Base-by-base conservation (phyloP, 2,888 invertebrate species). In the Ethmia dodecea region DNA sequence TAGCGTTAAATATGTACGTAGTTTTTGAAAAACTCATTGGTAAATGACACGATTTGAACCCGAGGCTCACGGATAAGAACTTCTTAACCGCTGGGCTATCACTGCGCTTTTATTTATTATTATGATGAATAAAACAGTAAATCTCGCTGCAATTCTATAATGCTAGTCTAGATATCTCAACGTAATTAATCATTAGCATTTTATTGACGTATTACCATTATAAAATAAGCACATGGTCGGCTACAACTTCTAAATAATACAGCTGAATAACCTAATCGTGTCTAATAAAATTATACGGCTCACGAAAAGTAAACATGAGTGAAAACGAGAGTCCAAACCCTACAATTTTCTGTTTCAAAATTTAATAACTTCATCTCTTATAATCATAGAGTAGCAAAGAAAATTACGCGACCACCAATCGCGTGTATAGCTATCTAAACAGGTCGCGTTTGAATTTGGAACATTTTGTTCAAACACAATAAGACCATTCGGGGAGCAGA, bases 351-450 rank as follows among this genome's bases (percentile, higher is more conserved):
- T 56, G 57, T 67, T 68, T 61, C 62, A 60, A 63, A 68, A 61
- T 68, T 71, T 76, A 73, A 83, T 80, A 75, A 73, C 83, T 83
- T 74, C 74, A 81, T 83, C 74, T 65, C 58, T 40, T 43, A 41
- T 83, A 84, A 83, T 80, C 53, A 81, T 64, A 72, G 69, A 55
- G 60, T 50, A 45, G 53, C 45, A 37, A 47, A 49, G 52, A 45
- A 61, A 68, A 70, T 67, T 57, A 57, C 55, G n/a, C n/a, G 65
- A 59, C 68, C 62, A 64, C 70, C 74, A 65, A 74, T 74, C 74
- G 62, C 62, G 71, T 54, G 49, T 49, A n/a, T n/a, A 49, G 44
- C 42, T 45, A 44, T 55, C 60, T 53, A 52, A 61, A 60, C 45
- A 44, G 40, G 31, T 50, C 48, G 52, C 58, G 59, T 73, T 76